These are phyloP conservation scores for Copidosoma aretas DNA, from an alignment of 2,888 invertebrate species.

Conservation along the genomic window DNA sequence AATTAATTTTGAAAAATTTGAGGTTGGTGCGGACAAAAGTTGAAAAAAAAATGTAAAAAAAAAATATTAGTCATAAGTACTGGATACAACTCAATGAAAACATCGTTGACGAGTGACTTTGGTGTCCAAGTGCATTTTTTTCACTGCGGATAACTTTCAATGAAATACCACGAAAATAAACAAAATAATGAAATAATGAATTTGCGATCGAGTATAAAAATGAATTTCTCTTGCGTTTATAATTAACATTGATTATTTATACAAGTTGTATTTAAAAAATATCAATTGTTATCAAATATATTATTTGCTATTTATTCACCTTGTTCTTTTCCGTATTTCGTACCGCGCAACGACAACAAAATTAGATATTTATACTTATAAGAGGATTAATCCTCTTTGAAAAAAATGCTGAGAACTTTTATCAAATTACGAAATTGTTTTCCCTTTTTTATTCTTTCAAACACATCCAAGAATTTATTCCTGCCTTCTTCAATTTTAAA, in stretches of 20 bases:
- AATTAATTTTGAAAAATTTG: neutral
- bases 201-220: constrained; percentile 12
- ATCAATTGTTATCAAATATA: constrained; percentile 31
- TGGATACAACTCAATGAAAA: too few species aligned
- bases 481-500: too few species aligned
- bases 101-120: neutral
- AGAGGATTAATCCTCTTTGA: too few species aligned
- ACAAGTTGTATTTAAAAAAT: constrained; percentile 33
- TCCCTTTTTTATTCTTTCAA: too few species aligned
- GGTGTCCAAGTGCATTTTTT: constrained; percentile 31
- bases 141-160: constrained; percentile 14
- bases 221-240: constrained; percentile 32
- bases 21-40: neutral
- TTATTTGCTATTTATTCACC: neutral
- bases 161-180: neutral
- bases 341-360: too few species aligned
- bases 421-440: too few species aligned
- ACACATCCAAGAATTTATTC: too few species aligned
- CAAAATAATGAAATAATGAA: neutral
- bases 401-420: too few species aligned
- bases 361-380: too few species aligned
- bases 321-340: too few species aligned
- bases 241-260: constrained; percentile 30
- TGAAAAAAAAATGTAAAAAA: constrained; percentile 12
- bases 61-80: too few species aligned